A percentile compares a stretch with the other conserved stretches of the same genome.
Evolutionary conservation across 2,797 vertebrate species (phyloP).

Genomic region (Lithobates sylvaticus): DNA sequence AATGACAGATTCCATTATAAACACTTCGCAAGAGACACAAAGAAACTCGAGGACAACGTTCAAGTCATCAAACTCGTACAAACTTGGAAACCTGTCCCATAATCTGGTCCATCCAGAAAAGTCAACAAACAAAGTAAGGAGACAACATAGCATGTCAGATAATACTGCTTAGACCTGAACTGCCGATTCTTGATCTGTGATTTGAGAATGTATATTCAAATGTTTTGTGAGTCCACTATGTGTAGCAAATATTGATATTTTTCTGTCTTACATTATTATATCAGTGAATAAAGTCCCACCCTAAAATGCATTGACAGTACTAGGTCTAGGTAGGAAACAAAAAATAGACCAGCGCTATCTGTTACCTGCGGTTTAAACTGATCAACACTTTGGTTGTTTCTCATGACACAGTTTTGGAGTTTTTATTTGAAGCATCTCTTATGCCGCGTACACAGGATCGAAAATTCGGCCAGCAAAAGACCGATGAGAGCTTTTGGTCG

Average conservation of each 20-base stretch:
- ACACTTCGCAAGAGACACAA: slow-evolving; percentile 62
- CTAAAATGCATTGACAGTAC: neutral
- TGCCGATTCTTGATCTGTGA: neutral
- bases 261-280: too few relatives aligned
- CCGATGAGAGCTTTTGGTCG: too few relatives aligned
- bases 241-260: too few relatives aligned
- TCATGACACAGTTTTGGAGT: neutral
- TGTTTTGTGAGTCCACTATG: too few relatives aligned
- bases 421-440: neutral
- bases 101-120: slow-evolving; percentile 65
- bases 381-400: neutral
- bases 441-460: too few relatives aligned
- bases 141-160: neutral
- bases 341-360: too few relatives aligned
- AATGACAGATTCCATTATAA: slow-evolving; percentile 67
- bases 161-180: neutral
- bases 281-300: too few relatives aligned
- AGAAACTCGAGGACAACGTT: slow-evolving; percentile 62
- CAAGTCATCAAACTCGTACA: slow-evolving; percentile 65
- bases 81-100: slow-evolving; percentile 57
- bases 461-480: too few relatives aligned
- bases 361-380: too few relatives aligned
- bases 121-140: slow-evolving; percentile 73
- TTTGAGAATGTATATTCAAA: neutral
- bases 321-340: too few relatives aligned